Base-by-base conservation (phyloP, 2,797 vertebrate genomes). In the Sebastes matsubarae region DNA sequence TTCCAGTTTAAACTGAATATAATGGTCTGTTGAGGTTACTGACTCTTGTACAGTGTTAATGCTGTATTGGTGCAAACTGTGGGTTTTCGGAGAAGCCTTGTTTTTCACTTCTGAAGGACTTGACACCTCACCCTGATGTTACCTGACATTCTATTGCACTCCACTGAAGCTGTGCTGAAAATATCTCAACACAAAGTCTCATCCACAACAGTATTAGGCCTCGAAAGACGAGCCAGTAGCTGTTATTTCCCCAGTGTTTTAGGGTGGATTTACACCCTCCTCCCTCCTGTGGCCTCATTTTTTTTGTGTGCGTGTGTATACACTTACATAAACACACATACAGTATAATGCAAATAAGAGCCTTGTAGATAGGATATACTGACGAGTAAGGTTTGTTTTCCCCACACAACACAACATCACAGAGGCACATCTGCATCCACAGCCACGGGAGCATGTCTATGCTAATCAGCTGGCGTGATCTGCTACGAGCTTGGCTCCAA, bases 391-490 rank as follows among this genome's bases (percentile, higher is more conserved):
- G 54, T 57, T 16, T 57, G 18, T 58, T 29, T 9, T 14, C 55
- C 55, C 68, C 68, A 50, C 54, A 59, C 52, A 58, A 22, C 24
- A 55, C 64, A 42, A 18, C 84, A 73, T 74, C 78, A 78, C 68
- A 36, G 24, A 60, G 27, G 69, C 79, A 65, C 77, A 87, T 87
- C 81, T 84, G 80, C 85, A 90, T 85, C 80, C 76, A 61, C 27
- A 76, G 80, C 84, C 89, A 77, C 52, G 55, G 80, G 70, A 89
- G 71, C 77, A 67, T 68, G 84, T 87, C 84, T 78, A 80, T 90
- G 88, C 84, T 92, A 92, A 90, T 93, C 87, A 91, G 91, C 77
- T 76, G 84, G 78, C 30, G 70, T 77, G 85, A 91, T 90, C 68
- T 64, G 83, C 89, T 82, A 4, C 10, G 75, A 73, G 82, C 85